Conservation (phyloP, 2,113 vertebrate species). For the Epinephelus lanceolatus region DNA sequence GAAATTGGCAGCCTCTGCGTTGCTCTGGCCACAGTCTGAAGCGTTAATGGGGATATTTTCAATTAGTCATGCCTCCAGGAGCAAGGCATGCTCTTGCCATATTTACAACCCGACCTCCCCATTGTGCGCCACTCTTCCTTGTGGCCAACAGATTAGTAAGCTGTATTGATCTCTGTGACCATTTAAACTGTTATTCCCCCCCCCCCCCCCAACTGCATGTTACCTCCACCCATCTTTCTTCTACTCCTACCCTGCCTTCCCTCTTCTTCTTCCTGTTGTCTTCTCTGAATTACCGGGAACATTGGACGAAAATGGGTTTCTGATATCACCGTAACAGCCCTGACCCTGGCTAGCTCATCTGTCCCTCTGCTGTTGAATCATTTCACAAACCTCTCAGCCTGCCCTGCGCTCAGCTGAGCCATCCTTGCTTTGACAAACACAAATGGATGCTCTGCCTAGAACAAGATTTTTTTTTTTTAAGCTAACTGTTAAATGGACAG, state of each 20-base stretch:
- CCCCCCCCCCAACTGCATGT: not conserved
- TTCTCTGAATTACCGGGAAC: constrained; percentile 53
- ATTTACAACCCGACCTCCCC: constrained; percentile 60
- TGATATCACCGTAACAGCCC: constrained; percentile 63
- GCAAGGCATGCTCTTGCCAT: constrained; percentile 55
- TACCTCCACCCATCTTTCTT: constrained; percentile 19
- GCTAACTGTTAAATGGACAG: constrained; percentile 36
- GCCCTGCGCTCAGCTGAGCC: constrained; percentile 53
- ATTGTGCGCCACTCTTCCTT: constrained; percentile 47
- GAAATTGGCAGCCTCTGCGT: constrained; percentile 49
- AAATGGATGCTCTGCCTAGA: constrained; percentile 41
- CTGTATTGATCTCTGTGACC: constrained; percentile 68
- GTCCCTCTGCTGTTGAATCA: constrained; percentile 68
- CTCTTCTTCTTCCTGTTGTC: constrained; percentile 14
- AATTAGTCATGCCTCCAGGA: constrained; percentile 80
- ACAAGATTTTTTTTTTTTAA: constrained; percentile 13
- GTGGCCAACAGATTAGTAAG: constrained; percentile 69
- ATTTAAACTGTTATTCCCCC: constrained; percentile 30
- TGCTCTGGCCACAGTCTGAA: constrained; percentile 42
- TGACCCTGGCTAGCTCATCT: constrained; percentile 68
- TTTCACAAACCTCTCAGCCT: constrained; percentile 63
- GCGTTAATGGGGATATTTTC: constrained; percentile 78
- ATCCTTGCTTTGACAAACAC: constrained; percentile 51
- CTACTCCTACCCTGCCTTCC: constrained; percentile 13
- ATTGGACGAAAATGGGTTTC: constrained; percentile 73